phyloP scores from a whole-genome alignment of 2,888 invertebrate species.

The Cantharis rustica region DNA sequence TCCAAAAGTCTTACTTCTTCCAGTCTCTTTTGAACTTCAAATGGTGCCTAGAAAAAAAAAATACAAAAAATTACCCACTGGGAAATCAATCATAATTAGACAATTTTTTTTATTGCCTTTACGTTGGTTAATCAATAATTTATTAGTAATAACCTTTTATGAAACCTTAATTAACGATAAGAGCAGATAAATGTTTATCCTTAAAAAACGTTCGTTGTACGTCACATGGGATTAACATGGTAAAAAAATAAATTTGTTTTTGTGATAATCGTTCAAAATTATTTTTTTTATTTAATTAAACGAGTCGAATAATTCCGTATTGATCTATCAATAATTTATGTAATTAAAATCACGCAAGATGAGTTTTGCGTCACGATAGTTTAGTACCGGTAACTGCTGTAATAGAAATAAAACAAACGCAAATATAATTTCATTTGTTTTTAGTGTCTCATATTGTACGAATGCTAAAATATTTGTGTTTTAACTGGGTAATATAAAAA shows the following conservation, averaged over 20 bases:
- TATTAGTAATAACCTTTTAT: background rate
- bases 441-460: too few species aligned
- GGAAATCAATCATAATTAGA: background rate
- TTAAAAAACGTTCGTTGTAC: background rate
- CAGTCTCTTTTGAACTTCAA: constrained; percentile 81
- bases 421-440: too few species aligned
- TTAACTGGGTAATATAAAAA: too few species aligned
- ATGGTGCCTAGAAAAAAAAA: constrained; percentile 67
- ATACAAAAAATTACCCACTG: constrained; percentile 15
- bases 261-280: too few species aligned
- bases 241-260: too few species aligned
- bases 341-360: background rate
- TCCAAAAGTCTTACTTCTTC: constrained; percentile 91
- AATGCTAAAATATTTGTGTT: too few species aligned
- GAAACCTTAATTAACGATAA: background rate
- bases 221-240: background rate
- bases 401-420: too few species aligned
- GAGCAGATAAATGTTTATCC: background rate
- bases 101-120: background rate
- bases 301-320: too few species aligned
- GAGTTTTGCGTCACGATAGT: background rate
- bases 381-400: background rate
- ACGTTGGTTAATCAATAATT: background rate
- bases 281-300: too few species aligned
- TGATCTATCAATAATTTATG: background rate